Base-by-base conservation (phyloP, 2,113 vertebrate genomes). In the Crotophaga sulcirostris region DNA sequence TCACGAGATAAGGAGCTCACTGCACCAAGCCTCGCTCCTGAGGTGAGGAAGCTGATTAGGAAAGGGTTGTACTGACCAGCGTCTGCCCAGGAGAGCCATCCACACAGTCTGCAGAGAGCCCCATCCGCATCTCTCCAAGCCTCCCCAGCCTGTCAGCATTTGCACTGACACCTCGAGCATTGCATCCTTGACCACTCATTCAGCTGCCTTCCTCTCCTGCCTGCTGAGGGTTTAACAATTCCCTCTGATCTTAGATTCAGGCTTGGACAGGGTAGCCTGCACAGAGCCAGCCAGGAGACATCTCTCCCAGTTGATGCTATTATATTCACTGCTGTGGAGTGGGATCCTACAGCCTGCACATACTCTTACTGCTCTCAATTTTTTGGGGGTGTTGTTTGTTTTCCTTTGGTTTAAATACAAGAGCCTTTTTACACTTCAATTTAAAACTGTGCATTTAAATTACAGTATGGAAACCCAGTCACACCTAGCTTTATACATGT, bases 41-140 rank as follows among this genome's bases (percentile, higher is more conserved):
- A 36, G 49, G 54, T 19, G 68, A 62, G 40, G 34, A 9, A 82
- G 16, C 3, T 1, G 0, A 24, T 3, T 31, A 40, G 36, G 80
- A 85, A 56, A 24, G n/a, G 29, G 14, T 2, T 3, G 3, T 38
- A 77, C 44, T 58, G 42, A 69, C n/a, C 63, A 60, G 14, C 0
- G 0, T 26, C 19, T 0, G 0, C n/a, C 29, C 0, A 0, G n/a
- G 23, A 90, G 36, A 49, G 81, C 24, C 8, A 4, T 23, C 10
- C 2, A 3, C 0, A 0, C 2, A 3, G 17, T n/a, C 11, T 63
- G 66, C 47, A 51, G 60, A 84, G 33, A 51, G 49, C 9, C 4
- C 8, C 64, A 44, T 79, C 29, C 1, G 1, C 0, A 0, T 17
- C 44, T 7, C 45, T 21, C 74, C 5, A 62, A 93, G 91, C 47